Conservation (phyloP, 2,113 vertebrate species). For the Egretta garzetta region DNA sequence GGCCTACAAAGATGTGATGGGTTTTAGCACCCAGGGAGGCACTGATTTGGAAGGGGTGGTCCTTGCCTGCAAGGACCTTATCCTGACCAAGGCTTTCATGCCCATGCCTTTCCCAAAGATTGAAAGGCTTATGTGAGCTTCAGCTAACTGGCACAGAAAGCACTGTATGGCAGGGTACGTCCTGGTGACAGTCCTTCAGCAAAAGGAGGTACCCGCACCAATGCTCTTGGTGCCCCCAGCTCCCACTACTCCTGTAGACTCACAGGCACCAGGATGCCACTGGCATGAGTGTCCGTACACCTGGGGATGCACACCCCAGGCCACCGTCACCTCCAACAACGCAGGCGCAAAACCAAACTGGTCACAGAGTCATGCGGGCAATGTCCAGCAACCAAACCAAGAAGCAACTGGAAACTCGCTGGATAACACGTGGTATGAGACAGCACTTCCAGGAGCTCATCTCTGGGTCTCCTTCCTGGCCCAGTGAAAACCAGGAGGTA, state of each 20-base stretch:
- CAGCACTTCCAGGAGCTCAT: background rate
- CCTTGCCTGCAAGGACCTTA: background rate
- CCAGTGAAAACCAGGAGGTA: background rate
- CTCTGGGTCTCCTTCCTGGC: background rate
- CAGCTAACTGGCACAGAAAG: background rate
- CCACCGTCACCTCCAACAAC: background rate
- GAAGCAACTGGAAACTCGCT: background rate
- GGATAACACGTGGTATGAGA: background rate
- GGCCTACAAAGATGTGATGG: background rate
- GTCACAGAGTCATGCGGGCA: background rate
- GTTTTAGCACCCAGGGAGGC: background rate
- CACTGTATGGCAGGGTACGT: background rate
- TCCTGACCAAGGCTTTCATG: background rate
- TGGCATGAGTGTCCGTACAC: fast-evolving
- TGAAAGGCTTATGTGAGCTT: background rate
- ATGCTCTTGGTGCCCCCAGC: background rate
- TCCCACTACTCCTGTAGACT: background rate
- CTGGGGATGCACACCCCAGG: background rate
- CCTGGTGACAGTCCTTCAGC: background rate
- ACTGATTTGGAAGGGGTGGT: background rate
- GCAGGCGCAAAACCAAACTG: background rate
- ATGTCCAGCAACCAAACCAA: background rate
- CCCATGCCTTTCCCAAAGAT: background rate
- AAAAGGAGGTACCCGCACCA: background rate
- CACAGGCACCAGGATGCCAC: background rate